Evolutionary conservation across 2,888 invertebrate genomes (phyloP), one percentile per base, ranked within the genome.

Genomic region (Plutella xylostella): DNA sequence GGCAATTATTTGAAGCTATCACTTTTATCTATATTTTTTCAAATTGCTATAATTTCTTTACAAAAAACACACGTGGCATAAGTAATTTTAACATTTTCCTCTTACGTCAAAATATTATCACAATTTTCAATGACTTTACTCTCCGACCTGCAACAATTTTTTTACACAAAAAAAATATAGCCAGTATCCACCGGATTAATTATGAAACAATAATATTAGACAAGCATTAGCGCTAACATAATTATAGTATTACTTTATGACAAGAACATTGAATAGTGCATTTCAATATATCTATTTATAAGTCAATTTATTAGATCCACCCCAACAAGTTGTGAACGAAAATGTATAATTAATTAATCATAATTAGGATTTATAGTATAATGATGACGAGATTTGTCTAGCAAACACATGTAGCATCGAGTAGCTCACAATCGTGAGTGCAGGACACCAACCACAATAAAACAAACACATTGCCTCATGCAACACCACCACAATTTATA

Each of bases 21-120:
- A 69, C 74, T 75, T 74, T 72, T 73, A 64, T 49, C 53, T 56
- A 61, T 59, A 66, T 74, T 75, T 72, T 62, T 57, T 64, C 58
- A 56, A 45, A 43, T 65, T 57, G 56, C 43, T 42, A 63, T 65
- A 65, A 65, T 74, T 74, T 71, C 58, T 65, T 70, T 72, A 75
- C 55, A 68, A 76, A 75, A 68, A 62, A 60, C 55, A 61, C 74
- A 71, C 69, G 65, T 66, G 72, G 74, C 71, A 59, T 65, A 71
- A 55, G 66, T 34, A 65, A 63, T 65, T 69, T 61, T 57, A 71
- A 75, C 72, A 75, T 71, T 77, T 78, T 68, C 51, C 66, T 71
- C 75, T 77, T 77, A 73, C 67, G 64, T 70, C 68, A 67, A 50
- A 67, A 61, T 55, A 66, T 62, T 71, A 72, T 72, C 74, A 72